A percentile compares a stretch with the other conserved stretches of the same genome.
Conservation (phyloP, 2,888 invertebrate species). For the Agrochola circellaris region DNA sequence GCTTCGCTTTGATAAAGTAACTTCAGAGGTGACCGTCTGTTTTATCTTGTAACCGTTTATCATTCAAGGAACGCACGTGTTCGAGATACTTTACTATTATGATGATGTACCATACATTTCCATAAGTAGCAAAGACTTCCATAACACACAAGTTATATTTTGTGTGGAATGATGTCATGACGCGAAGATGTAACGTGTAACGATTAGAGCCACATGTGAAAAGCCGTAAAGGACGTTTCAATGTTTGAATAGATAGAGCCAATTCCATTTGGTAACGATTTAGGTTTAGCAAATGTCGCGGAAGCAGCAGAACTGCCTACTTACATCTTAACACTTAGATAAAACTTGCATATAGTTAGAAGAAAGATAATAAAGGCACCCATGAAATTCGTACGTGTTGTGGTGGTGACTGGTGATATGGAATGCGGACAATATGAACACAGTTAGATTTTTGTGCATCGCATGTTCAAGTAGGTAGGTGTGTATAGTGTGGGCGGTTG, state of each 20-base stretch:
- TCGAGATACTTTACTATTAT: constrained; percentile 50
- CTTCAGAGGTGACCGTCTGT: constrained; percentile 74
- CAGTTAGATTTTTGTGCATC: constrained; percentile 81
- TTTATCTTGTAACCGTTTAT: constrained; percentile 76
- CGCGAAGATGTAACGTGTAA: constrained; percentile 33
- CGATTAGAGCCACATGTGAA: constrained; percentile 33
- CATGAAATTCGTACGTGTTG: constrained; percentile 39
- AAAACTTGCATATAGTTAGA: constrained; percentile 44
- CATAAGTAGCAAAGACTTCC: constrained; percentile 55
- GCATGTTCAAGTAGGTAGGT: constrained; percentile 77
- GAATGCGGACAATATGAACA: constrained; percentile 70
- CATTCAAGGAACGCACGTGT: constrained; percentile 74
- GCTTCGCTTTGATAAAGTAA: constrained; percentile 71
- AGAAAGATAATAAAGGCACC: constrained; percentile 56
- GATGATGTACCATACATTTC: constrained; percentile 58
- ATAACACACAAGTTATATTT: constrained; percentile 49
- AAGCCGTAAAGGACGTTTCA: constrained; percentile 4
- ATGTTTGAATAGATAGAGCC: constrained; percentile 16
- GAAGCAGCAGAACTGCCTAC: constrained; percentile 13
- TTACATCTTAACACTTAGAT: constrained; percentile 32
- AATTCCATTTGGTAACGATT: constrained; percentile 22
- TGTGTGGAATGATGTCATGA: constrained; percentile 53
- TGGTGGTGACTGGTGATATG: constrained; percentile 28
- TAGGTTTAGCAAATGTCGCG: constrained; percentile 13
- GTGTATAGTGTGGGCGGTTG: constrained; percentile 66